Conservation (phyloP, 2,888 invertebrate genomes). For the Homarus gammarus region DNA sequence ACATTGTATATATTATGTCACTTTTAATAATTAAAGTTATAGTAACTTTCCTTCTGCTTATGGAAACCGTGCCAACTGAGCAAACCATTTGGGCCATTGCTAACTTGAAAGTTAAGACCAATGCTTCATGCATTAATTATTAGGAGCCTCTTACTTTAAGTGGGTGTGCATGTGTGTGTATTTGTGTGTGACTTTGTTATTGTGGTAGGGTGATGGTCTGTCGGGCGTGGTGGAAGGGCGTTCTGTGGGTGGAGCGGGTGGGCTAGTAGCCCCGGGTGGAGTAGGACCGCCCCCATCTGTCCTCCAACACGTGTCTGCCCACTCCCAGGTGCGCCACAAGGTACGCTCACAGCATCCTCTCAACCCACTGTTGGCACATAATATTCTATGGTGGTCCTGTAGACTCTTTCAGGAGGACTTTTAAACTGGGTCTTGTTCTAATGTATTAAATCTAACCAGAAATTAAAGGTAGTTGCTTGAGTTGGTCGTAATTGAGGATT, state of each 20-base stretch:
- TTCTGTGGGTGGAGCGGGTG: conserved; percentile 63
- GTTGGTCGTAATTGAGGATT: background rate
- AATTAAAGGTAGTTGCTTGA: background rate
- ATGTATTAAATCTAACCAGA: background rate
- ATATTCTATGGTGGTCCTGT: background rate
- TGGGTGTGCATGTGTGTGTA: conserved; percentile 1
- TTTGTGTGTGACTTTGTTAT: conserved; percentile 28
- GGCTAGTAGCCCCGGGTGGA: conserved; percentile 64
- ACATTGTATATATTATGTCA: no score
- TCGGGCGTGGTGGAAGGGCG: conserved; percentile 67
- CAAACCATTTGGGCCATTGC: background rate
- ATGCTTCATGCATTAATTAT: background rate
- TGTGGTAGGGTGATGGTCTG: conserved; percentile 62
- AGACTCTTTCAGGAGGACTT: background rate
- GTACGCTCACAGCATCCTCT: conserved; percentile 39
- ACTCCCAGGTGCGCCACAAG: conserved; percentile 77
- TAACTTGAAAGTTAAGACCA: background rate
- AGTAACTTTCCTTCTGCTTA: background rate
- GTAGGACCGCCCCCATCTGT: conserved; percentile 73
- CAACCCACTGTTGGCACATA: background rate
- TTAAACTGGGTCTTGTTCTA: background rate
- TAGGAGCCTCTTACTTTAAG: background rate
- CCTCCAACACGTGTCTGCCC: conserved; percentile 76
- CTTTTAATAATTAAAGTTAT: background rate
- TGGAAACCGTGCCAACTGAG: background rate